These are phyloP conservation scores for Saturnia pavonia DNA, from an alignment of 2,888 invertebrate genomes.

Conservation along the genomic window DNA sequence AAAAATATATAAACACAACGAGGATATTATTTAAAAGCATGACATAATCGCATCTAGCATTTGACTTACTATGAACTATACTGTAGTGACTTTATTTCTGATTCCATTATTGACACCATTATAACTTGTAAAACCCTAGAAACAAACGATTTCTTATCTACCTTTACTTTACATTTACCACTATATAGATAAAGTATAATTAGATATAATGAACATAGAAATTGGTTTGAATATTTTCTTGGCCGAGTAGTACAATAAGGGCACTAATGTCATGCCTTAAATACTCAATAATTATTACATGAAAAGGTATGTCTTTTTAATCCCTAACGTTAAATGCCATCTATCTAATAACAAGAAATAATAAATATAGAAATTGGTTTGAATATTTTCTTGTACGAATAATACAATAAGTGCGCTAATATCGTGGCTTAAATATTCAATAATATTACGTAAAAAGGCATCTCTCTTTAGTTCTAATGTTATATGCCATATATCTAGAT, in stretches of 20 bases:
- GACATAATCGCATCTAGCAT: slow-evolving; percentile 41
- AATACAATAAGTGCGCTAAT: too few species aligned
- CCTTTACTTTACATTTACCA: slow-evolving; percentile 24
- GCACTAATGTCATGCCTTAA: too few species aligned
- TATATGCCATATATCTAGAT: too few species aligned
- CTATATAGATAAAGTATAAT: background rate
- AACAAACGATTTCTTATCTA: slow-evolving; percentile 52
- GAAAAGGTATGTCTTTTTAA: too few species aligned
- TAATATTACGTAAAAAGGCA: too few species aligned
- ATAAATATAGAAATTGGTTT: too few species aligned
- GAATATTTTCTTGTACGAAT: too few species aligned
- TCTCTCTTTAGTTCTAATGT: too few species aligned
- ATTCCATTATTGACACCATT: slow-evolving; percentile 78
- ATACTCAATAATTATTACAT: too few species aligned
- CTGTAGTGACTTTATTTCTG: slow-evolving; percentile 75
- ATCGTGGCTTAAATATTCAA: too few species aligned
- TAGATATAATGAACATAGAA: background rate
- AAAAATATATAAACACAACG: slow-evolving; percentile 47
- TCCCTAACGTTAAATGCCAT: too few species aligned
- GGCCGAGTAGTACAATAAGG: background rate
- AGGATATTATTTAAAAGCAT: slow-evolving; percentile 49
- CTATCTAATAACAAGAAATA: too few species aligned
- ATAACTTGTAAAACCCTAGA: slow-evolving; percentile 81
- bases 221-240: background rate
- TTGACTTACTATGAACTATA: slow-evolving; percentile 77